Evolutionary conservation across 2,888 invertebrate genomes (phyloP), one percentile per base, ranked within the genome.

Genomic region (Allophyes oxyacanthae): DNA sequence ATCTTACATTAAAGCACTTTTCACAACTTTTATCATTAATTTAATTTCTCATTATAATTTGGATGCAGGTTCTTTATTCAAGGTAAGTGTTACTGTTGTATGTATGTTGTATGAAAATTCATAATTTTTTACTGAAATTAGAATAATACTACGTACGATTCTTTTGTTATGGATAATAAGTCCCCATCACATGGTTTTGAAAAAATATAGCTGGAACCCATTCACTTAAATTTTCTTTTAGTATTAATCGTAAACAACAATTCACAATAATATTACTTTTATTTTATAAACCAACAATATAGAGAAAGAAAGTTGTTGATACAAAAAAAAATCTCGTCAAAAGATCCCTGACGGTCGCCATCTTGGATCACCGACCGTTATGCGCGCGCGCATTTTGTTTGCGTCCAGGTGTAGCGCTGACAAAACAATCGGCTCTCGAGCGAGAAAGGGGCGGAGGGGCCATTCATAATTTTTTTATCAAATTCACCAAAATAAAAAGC

Each of bases 321-420:
- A 48, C 60, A 68, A 72, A 77, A 80, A 73, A 66, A 78, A 60
- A 52, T 36, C 57, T 72, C 66, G 69, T 73, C 75, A 74, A 81
- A 78, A 74, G 79, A 64, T 73, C 67, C 58, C 69, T 64, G 52
- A 63, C 57, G 76, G 79, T 80, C 84, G 85, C 88, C 86, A 88
- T 89, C 78, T 88, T 89, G 87, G 76, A 81, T 84, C 74, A 73
- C 84, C 83, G 78, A 83, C 87, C 82, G 87, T 88, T 87, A 77
- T 79, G 84, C 83, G 85, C 83, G 81, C 83, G 79, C 89, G 86
- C 88, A 85, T 86, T n/a, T 89, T 91, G 89, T 92, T 88, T 86
- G 87, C 82, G 79, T 90, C 93, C 93, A 93, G 92, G 94, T 94
- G 94, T 92, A 88, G 83, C 81, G 77, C 89, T 92, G 92, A 93